phyloP scores from a whole-genome alignment of 2,888 invertebrate genomes.

The Frankliniella fusca region DNA sequence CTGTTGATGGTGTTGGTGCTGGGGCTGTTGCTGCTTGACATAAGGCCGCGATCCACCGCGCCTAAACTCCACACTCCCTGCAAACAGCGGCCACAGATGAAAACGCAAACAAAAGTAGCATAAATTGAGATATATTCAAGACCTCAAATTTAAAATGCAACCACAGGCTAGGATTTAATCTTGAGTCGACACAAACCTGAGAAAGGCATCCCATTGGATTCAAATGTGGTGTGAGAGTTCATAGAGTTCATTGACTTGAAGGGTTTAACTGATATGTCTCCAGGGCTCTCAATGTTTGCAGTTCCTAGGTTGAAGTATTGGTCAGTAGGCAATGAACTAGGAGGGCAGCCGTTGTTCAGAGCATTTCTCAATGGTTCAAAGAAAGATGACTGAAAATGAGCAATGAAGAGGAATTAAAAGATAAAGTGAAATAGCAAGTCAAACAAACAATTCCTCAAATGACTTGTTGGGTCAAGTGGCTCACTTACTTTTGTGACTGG shows the following conservation, averaged over 20 bases:
- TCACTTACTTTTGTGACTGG: constrained; percentile 52
- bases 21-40: constrained; percentile 37
- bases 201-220: constrained; percentile 37
- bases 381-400: background rate
- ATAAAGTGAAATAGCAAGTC: background rate
- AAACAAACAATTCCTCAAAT: constrained; percentile 4
- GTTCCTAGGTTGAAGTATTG: background rate
- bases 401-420: background rate
- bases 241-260: background rate
- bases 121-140: background rate
- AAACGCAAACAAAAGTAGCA: background rate
- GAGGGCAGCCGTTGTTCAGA: background rate
- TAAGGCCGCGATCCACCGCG: constrained; percentile 41
- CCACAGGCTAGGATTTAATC: background rate
- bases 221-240: constrained; percentile 30
- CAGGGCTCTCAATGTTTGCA: background rate
- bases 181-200: constrained; percentile 35
- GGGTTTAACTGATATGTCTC: background rate
- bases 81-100: constrained; percentile 10
- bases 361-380: background rate
- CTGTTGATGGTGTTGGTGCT: constrained; percentile 28
- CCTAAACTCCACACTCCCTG: constrained; percentile 41
- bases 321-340: background rate
- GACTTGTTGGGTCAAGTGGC: constrained; percentile 27
- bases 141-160: no score